These are phyloP conservation scores for Anticlea derivata DNA, from an alignment of 2,888 invertebrate species.

Conservation along the genomic window DNA sequence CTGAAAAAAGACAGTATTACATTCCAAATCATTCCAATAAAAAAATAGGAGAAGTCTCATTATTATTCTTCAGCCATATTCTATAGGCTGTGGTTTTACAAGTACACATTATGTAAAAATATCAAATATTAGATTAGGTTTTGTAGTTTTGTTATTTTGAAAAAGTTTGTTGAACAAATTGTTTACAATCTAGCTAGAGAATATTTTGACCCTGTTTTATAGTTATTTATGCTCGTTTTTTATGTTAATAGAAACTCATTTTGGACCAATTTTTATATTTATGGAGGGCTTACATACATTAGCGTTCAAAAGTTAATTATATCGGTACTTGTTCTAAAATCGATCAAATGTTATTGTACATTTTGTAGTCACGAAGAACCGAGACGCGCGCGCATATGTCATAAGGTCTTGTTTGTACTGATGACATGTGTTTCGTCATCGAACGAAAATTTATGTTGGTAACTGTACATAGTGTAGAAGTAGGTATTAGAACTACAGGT, in stretches of 20 bases:
- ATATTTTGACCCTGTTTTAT: slow-evolving; percentile 20
- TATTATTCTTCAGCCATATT: slow-evolving; percentile 3
- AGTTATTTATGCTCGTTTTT: slow-evolving; percentile 16
- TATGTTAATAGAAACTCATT: slow-evolving; percentile 22
- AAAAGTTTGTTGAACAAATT: slow-evolving; percentile 10
- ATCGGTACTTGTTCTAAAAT: slow-evolving; percentile 5
- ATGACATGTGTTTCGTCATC: not conserved
- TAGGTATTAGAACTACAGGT: no score
- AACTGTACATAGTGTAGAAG: no score
- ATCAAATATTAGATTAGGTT: slow-evolving; percentile 5
- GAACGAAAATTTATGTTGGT: not conserved
- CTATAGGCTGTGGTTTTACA: slow-evolving; percentile 9
- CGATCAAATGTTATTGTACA: not conserved
- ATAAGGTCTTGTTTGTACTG: no score
- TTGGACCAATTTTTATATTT: slow-evolving; percentile 34
- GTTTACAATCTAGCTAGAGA: slow-evolving; percentile 6
- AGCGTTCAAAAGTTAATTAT: not conserved
- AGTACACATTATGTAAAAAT: slow-evolving; percentile 17
- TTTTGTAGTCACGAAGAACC: not conserved
- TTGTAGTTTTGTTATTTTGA: slow-evolving; percentile 8
- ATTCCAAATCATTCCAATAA: slow-evolving; percentile 23
- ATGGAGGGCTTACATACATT: not conserved
- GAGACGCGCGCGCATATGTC: no score
- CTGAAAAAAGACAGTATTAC: slow-evolving; percentile 2
- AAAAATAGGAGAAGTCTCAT: not conserved